Base-by-base conservation (phyloP, 64 coral and sea anemone species). In the Anthopleura sola region DNA sequence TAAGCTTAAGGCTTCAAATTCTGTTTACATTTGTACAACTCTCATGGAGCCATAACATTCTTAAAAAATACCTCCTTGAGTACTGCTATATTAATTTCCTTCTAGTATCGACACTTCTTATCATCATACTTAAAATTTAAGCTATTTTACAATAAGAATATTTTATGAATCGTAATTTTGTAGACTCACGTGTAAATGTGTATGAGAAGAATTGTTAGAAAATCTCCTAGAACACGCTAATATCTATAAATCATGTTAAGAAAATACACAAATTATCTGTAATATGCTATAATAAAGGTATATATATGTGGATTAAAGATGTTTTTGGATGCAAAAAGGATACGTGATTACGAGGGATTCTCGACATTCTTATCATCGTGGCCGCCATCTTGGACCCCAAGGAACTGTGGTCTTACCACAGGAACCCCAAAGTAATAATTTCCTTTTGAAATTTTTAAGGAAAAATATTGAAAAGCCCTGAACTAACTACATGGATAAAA, bases 151-250 rank as follows among this genome's bases (percentile, higher is more conserved):
- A 1, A n/a, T 26, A 7, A n/a, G n/a, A 62, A 62, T n/a, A 77
- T 11, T 16, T 77, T 77, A 77, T 19, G 32, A n/a, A 36, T 77
- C 16, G n/a, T 10, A n/a, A n/a, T n/a, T n/a, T n/a, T n/a, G n/a
- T n/a, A n/a, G n/a, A 77, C 75, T 77, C 75, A 77, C 75, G 75
- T 77, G 75, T 77, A 77, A 77, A 15, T 77, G 75, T 15, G 75
- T 33, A 40, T 18, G 75, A 6, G 37, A 77, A 23, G 32, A 34
- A 6, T 77, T 77, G 15, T 24, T 29, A 11, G 75, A 77, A 62
- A 24, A 75, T 75, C n/a, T 75, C 68, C 68, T 75, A 29, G n/a
- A 75, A 75, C n/a, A 3, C 14, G 26, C 7, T 13, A 32, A 75
- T 36, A 75, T 2, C 68, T 75, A 75, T 14, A 75, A 75, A 32